Conservation (phyloP, 2,888 invertebrate species). For the Ornithoptera alexandrae region DNA sequence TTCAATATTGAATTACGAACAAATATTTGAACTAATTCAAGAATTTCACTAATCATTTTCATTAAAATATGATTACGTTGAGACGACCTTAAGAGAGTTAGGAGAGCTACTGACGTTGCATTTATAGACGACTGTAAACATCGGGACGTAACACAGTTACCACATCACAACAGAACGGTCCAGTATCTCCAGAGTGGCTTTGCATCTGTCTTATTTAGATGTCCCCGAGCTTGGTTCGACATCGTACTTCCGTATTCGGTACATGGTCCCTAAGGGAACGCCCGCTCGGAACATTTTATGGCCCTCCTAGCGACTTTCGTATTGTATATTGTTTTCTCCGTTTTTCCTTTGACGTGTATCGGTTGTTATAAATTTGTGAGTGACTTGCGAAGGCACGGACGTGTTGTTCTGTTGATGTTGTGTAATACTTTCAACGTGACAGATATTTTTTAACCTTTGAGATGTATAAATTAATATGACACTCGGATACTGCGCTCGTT, state of each 20-base stretch:
- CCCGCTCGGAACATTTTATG: constrained; percentile 35
- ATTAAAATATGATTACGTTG: no score
- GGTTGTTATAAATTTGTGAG: constrained; percentile 30
- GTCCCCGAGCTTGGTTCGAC: constrained; percentile 36
- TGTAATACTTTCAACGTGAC: not conserved
- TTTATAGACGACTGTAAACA: not conserved
- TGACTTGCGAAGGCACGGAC: constrained; percentile 8
- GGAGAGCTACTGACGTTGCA: no score
- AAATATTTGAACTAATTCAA: no score
- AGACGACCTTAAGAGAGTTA: no score
- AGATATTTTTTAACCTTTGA: not conserved
- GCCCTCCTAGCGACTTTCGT: constrained; percentile 34
- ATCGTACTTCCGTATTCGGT: constrained; percentile 35
- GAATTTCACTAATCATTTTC: no score
- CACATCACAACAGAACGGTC: constrained; percentile 18
- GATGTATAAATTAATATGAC: not conserved
- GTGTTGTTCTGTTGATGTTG: constrained; percentile 1
- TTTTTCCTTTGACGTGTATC: constrained; percentile 28
- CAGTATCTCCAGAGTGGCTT: constrained; percentile 24
- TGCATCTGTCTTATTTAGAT: constrained; percentile 38
- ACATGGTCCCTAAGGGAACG: constrained; percentile 34
- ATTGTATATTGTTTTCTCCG: constrained; percentile 32
- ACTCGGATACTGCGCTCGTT: not conserved
- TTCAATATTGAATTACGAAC: no score
- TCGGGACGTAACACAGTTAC: constrained; percentile 7